These are phyloP conservation scores for Pangasius sanitwongsei DNA, from an alignment of 2,797 vertebrate species.

Conservation along the genomic window DNA sequence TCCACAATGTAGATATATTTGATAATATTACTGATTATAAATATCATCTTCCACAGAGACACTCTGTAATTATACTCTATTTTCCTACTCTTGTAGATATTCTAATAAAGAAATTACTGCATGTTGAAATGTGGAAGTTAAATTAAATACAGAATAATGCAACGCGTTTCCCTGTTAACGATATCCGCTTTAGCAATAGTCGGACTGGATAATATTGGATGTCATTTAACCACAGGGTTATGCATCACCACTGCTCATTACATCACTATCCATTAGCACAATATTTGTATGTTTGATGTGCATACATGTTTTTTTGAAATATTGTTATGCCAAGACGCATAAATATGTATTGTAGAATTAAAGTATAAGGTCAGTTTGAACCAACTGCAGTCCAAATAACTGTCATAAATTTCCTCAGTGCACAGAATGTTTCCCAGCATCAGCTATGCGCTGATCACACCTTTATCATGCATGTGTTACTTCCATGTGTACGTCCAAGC, in stretches of 20 bases:
- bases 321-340: background rate
- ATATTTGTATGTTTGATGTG: background rate
- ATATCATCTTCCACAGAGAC: background rate
- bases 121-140: background rate
- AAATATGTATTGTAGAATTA: background rate
- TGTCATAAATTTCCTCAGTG: background rate
- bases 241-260: background rate
- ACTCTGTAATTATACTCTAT: background rate
- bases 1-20: background rate
- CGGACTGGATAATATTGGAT: background rate
- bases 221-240: background rate
- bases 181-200: background rate
- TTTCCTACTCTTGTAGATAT: background rate
- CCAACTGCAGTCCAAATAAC: background rate
- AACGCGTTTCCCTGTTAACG: background rate
- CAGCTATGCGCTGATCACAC: background rate
- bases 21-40: background rate
- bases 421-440: background rate
- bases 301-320: background rate
- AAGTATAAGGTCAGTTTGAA: background rate
- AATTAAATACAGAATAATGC: no score
- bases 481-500: background rate
- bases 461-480: background rate
- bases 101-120: background rate
- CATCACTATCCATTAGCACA: conserved; percentile 7